These are phyloP conservation scores for Nothura maculosa DNA, from an alignment of 2,797 vertebrate genomes.

Conservation along the genomic window DNA sequence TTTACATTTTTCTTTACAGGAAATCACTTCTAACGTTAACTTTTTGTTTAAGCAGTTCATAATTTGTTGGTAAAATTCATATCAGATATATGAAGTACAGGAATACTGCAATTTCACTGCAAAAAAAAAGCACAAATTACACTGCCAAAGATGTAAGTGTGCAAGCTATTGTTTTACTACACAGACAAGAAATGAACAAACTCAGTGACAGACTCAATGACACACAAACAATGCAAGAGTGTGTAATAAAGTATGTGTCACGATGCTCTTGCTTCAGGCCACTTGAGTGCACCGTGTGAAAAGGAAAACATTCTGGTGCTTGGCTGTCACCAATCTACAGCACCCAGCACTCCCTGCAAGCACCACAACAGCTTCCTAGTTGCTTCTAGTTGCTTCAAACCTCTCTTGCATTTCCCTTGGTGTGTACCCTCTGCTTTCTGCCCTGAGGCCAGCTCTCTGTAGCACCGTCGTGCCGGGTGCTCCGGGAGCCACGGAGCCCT, in stretches of 20 bases:
- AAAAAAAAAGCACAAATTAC: neutral
- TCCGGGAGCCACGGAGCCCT: neutral
- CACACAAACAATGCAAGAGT: neutral
- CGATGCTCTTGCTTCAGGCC: neutral
- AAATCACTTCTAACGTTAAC: neutral
- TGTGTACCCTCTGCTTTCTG: fast-evolving
- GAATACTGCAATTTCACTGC: neutral
- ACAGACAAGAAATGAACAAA: neutral
- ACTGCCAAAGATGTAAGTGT: neutral
- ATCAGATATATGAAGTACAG: neutral
- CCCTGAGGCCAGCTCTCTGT: neutral
- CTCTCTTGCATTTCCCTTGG: neutral
- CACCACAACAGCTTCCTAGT: neutral
- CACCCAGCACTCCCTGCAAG: neutral
- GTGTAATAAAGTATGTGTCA: neutral
- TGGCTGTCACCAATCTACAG: neutral
- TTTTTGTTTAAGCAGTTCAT: neutral
- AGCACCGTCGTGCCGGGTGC: fast-evolving
- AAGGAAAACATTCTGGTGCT: neutral
- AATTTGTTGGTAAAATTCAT: neutral
- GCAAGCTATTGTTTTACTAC: neutral
- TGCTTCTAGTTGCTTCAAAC: neutral
- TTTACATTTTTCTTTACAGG: neutral
- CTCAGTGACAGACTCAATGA: neutral
- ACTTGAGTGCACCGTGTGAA: fast-evolving